Evolutionary conservation across 35 echinoderm and acorn worm species (phyloP).

Genomic region (Ptychodera flava): DNA sequence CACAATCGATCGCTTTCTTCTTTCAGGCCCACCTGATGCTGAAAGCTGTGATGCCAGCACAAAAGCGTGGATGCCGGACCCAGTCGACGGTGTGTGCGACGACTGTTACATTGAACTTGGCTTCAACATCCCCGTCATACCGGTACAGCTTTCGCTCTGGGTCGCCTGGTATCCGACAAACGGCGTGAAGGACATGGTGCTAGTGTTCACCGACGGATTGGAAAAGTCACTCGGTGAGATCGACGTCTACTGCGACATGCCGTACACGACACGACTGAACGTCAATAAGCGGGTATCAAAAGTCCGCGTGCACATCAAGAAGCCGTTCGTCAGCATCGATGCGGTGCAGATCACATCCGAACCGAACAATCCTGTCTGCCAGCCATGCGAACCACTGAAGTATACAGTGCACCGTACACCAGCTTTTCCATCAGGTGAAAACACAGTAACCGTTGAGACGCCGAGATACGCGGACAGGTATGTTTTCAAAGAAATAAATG

Average conservation of each 20-base stretch:
- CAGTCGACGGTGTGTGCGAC: slow-evolving; percentile 3
- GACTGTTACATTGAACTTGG: slow-evolving; percentile 59
- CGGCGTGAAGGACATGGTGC: slow-evolving; percentile 20
- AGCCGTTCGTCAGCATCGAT: slow-evolving; percentile 43
- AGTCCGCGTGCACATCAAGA: slow-evolving; percentile 32
- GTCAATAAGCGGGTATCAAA: neutral
- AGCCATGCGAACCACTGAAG: slow-evolving; percentile 11
- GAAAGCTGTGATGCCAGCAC: slow-evolving; percentile 29
- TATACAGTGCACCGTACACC: slow-evolving; percentile 48
- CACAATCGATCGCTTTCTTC: slow-evolving; percentile 12
- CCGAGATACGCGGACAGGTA: slow-evolving; percentile 58
- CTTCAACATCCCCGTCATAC: slow-evolving; percentile 47
- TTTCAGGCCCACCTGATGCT: slow-evolving; percentile 76
- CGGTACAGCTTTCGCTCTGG: slow-evolving; percentile 57
- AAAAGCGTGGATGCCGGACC: slow-evolving; percentile 25
- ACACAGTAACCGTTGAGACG: neutral
- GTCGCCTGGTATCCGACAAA: neutral
- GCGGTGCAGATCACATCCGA: slow-evolving; percentile 58
- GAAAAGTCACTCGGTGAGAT: slow-evolving; percentile 37
- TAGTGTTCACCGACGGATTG: slow-evolving; percentile 22
- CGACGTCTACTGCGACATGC: slow-evolving; percentile 69
- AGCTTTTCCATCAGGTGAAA: slow-evolving; percentile 31
- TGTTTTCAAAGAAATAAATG: slow-evolving; percentile 2
- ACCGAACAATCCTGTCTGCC: slow-evolving; percentile 21
- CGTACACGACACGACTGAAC: slow-evolving; percentile 51